phyloP scores from a whole-genome alignment of 2,888 invertebrate species.

The Galerucella calmariensis region DNA sequence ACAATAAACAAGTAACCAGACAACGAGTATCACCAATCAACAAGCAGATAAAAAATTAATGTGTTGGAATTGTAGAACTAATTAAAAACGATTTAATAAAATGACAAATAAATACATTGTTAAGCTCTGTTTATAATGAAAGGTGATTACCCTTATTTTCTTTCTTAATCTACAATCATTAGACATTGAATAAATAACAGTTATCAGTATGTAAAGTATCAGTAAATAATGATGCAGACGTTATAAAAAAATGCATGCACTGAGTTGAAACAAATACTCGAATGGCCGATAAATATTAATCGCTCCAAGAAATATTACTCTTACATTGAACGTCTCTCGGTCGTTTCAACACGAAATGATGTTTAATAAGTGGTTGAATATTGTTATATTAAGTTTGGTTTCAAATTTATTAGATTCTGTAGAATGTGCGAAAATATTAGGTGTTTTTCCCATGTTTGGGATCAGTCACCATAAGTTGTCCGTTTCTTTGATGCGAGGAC shows the following conservation, averaged over 20 bases:
- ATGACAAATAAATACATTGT: not conserved
- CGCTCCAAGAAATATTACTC: not conserved
- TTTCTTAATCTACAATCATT: not conserved
- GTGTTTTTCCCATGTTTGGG: constrained; percentile 74
- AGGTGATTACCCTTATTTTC: not conserved
- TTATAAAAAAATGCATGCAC: no score
- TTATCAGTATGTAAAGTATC: no score
- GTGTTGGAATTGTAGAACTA: not conserved
- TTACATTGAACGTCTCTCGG: not conserved
- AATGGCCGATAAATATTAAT: not conserved
- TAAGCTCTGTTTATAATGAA: no score
- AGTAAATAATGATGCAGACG: no score
- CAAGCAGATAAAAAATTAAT: not conserved
- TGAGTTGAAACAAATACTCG: no score
- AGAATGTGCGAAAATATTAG: constrained; percentile 68
- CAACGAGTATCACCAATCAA: not conserved
- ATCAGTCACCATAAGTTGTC: constrained; percentile 78
- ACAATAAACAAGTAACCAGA: not conserved
- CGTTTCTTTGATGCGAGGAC: constrained; percentile 69
- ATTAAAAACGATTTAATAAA: not conserved
- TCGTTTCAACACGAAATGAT: not conserved
- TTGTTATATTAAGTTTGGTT: not conserved
- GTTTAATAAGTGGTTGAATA: not conserved
- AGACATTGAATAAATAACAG: not conserved
- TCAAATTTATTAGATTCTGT: constrained; percentile 1